Percentiles rank a stretch among this genome's conserved stretches.
Evolutionary conservation across 2,888 invertebrate genomes (phyloP).

Genomic region (Pterobdella sp.): DNA sequence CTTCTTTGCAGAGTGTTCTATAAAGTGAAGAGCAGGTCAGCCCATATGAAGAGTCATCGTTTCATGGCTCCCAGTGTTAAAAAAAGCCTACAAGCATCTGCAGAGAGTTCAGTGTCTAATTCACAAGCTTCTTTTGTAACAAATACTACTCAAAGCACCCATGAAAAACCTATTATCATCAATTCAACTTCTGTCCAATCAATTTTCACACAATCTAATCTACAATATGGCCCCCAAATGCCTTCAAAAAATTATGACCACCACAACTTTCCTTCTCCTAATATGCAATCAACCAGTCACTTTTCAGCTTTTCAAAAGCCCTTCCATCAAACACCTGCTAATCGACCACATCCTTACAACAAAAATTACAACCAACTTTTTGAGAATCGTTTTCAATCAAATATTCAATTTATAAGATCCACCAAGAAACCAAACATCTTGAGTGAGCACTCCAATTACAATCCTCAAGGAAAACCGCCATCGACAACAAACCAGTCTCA

Average conservation of each 20-base stretch:
- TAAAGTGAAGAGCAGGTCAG: conserved; percentile 96
- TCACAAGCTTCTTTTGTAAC: neutral
- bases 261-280: neutral
- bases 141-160: neutral
- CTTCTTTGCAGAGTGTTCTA: conserved; percentile 88
- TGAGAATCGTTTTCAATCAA: neutral
- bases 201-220: neutral
- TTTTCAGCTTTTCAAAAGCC: neutral
- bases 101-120: neutral
- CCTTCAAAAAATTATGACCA: neutral
- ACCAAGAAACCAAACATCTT: neutral
- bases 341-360: neutral
- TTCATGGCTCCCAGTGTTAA: conserved; percentile 11
- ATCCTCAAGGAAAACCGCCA: neutral
- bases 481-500: neutral
- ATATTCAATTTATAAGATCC: neutral
- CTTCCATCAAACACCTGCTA: neutral
- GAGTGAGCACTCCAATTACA: neutral
- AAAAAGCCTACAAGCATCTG: neutral
- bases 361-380: neutral
- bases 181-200: neutral
- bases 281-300: neutral
- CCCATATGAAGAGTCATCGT: conserved; percentile 92
- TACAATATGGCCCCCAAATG: too few species aligned
- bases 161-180: neutral